These are phyloP conservation scores for Nymphalis polychloros DNA, from an alignment of 2,888 invertebrate species.

Conservation along the genomic window DNA sequence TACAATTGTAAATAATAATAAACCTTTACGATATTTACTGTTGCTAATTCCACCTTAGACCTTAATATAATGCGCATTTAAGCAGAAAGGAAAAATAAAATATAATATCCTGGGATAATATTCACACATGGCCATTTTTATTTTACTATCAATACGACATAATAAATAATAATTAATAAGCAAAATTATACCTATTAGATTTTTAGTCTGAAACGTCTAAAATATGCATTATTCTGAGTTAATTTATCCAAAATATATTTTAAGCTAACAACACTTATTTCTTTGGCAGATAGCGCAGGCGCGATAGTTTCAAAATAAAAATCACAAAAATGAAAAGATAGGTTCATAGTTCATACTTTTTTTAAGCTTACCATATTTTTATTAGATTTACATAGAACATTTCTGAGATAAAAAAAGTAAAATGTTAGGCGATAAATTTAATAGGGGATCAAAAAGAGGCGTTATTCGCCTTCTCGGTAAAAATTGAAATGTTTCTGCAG, in stretches of 20 bases:
- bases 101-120: too few relatives aligned
- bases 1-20: too few relatives aligned
- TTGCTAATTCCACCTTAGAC: too few relatives aligned
- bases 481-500: conserved; percentile 79
- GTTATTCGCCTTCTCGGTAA: conserved; percentile 62
- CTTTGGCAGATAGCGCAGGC: conserved; percentile 40
- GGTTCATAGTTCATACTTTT: conserved; percentile 42
- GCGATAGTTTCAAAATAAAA: conserved; percentile 50
- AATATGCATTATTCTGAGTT: too few relatives aligned
- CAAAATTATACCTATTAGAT: too few relatives aligned
- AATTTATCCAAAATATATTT: not conserved
- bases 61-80: too few relatives aligned
- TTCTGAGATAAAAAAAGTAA: conserved; percentile 51
- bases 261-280: not conserved
- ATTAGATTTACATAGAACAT: conserved; percentile 54
- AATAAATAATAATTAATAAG: too few relatives aligned
- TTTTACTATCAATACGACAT: too few relatives aligned
- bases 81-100: too few relatives aligned
- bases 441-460: conserved; percentile 61
- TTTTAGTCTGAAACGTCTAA: too few relatives aligned
- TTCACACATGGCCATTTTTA: too few relatives aligned
- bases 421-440: conserved; percentile 62
- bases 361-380: conserved; percentile 48
- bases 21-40: too few relatives aligned
- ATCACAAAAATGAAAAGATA: conserved; percentile 44